Evolutionary conservation across 2,888 invertebrate species (phyloP), one percentile per base, ranked within the genome.

Genomic region (Therioaphis trifolii): DNA sequence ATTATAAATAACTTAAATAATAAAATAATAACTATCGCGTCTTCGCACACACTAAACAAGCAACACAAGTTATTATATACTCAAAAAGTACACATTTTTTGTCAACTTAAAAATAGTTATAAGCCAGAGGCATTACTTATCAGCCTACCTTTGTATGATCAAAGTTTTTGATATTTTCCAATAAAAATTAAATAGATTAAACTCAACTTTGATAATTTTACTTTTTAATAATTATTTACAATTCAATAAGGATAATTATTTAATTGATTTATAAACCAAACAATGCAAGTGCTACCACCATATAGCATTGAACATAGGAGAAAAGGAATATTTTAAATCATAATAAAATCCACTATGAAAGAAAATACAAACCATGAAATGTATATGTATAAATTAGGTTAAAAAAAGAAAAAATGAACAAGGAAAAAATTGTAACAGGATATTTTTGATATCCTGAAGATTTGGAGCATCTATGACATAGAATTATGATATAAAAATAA

Each of bases 401-500:
- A 35, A 14, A 72, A 4, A 52, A 7, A 52, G 7, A 24, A 55
- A 55, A 14, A 29, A 49, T 63, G 2, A 49, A 49, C 15, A 14
- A n/a, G 29, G 63, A 11, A 49, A 49, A 29, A 15, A 4, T 5
- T 63, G 9, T 66, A 49, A 21, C 11, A 18, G 21, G 15, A 21
- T 77, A 21, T 46, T 18, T 12, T 49, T 15, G 9, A n/a, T 24
- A 49, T 27, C 24, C 1, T 18, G 2, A 11, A 58, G 9, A 76
- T 24, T n/a, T 74, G 35, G 7, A 58, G 46, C n/a, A 3, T 12
- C 4, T 63, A 12, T 9, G 12, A 52, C 43, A 14, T 52, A 63
- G 11, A 66, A 18, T 66, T 35, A 5, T 40, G 14, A 77, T 52
- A 68, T 55, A 78, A 78, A 78, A 68, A 78, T 77, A 78, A 78